Evolutionary conservation across 2,113 vertebrate species (phyloP).

Genomic region (Serinus canaria): DNA sequence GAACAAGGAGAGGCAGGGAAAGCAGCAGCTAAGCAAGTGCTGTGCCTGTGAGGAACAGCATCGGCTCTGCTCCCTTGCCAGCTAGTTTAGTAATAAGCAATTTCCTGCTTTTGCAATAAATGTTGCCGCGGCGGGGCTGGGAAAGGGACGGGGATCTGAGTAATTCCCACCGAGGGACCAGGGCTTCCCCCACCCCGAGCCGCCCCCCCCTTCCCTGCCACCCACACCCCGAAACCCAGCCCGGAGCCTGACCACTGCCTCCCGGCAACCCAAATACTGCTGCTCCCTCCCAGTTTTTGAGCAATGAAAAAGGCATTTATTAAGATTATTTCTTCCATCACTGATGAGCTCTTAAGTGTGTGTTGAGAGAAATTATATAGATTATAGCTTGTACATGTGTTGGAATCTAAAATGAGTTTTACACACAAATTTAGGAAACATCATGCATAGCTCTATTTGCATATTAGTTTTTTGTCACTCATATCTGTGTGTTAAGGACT

Average conservation of each 20-base stretch:
- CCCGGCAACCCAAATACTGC: neutral
- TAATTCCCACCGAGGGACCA: slow-evolving; percentile 6
- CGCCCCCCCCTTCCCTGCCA: neutral
- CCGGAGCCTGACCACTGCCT: neutral
- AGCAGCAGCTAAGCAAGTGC: slow-evolving; percentile 16
- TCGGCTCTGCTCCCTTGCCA: slow-evolving; percentile 45
- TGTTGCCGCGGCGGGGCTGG: slow-evolving; percentile 19
- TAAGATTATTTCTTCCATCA: neutral
- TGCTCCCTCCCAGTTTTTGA: neutral
- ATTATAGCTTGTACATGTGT: neutral
- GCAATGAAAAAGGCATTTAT: neutral
- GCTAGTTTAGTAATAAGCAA: slow-evolving; percentile 56
- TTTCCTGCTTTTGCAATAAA: slow-evolving; percentile 69
- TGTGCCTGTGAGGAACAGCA: slow-evolving; percentile 40
- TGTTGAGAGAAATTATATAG: neutral
- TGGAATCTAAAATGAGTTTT: neutral
- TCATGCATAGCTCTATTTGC: neutral
- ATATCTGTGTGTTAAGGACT: neutral
- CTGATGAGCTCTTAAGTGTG: neutral
- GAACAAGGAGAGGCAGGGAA: slow-evolving; percentile 9
- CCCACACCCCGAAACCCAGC: slow-evolving; percentile 37
- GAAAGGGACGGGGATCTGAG: neutral
- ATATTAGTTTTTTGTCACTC: slow-evolving; percentile 1
- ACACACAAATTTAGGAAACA: neutral
- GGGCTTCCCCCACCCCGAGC: neutral